phyloP scores from a whole-genome alignment of 2,113 vertebrate genomes.

The Aleadryas rufinucha region DNA sequence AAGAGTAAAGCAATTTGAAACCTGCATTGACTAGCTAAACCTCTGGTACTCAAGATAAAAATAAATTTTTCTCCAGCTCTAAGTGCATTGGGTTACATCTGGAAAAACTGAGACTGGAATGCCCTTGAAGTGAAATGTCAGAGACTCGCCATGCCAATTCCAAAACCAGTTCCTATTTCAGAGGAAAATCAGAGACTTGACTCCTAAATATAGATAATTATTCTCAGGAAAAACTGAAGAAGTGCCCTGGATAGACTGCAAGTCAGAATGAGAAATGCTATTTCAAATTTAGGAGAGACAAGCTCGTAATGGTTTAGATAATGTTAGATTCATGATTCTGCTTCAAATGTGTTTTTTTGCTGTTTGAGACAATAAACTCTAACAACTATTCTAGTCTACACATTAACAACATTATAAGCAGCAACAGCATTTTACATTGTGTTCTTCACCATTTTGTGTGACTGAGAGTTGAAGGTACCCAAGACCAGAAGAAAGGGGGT shows the following conservation, averaged over 20 bases:
- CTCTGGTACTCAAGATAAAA: slow-evolving; percentile 19
- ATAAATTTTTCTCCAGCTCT: slow-evolving; percentile 7
- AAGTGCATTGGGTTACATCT: slow-evolving; percentile 7
- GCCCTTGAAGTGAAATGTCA: neutral
- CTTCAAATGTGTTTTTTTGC: neutral
- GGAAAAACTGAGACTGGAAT: slow-evolving; percentile 39
- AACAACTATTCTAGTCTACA: rapidly evolving
- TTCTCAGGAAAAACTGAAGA: neutral
- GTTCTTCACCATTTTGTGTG: neutral
- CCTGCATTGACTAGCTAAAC: neutral
- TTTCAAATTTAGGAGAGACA: neutral
- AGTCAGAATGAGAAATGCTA: neutral
- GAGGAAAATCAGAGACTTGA: neutral
- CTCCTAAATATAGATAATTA: slow-evolving; percentile 4
- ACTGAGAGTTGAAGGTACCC: neutral
- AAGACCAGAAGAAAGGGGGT: neutral
- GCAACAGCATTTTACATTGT: neutral
- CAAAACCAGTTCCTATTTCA: slow-evolving; percentile 1
- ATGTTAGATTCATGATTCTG: neutral
- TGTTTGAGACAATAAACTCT: neutral
- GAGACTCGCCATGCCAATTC: neutral
- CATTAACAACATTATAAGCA: neutral
- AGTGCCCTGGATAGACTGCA: neutral
- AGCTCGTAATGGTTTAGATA: neutral
- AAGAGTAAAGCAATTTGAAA: slow-evolving; percentile 14